Conservation (phyloP, 2,888 invertebrate species). For the Phyllotreta cruciferae region DNA sequence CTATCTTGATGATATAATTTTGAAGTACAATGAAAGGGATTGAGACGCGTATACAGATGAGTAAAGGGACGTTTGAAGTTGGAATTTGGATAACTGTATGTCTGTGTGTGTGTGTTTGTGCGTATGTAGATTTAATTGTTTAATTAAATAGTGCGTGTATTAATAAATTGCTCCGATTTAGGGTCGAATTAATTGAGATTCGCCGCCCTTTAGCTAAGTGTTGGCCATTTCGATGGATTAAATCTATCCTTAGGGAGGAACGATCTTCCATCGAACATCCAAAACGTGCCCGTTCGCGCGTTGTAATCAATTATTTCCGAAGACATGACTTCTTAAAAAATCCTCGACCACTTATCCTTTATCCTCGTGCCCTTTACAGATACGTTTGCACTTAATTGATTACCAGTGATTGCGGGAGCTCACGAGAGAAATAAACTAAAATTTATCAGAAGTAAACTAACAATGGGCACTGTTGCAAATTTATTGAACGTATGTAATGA, state of each 20-base stretch:
- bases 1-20: too few species aligned
- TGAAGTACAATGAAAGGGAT: too few species aligned
- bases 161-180: neutral
- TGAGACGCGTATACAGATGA: too few species aligned
- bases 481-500: too few species aligned
- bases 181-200: neutral
- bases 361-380: conserved; percentile 2
- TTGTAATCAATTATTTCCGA: conserved; percentile 14
- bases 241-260: neutral
- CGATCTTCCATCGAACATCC: neutral
- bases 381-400: conserved; percentile 4
- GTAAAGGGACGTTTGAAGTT: too few species aligned
- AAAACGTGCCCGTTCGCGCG: conserved; percentile 6
- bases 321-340: conserved; percentile 14
- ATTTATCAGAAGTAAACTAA: too few species aligned
- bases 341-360: conserved; percentile 5
- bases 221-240: conserved; percentile 9
- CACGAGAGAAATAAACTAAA: neutral
- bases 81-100: too few species aligned
- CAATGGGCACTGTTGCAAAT: too few species aligned
- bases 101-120: too few species aligned
- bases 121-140: too few species aligned
- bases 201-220: conserved; percentile 6
- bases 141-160: neutral
- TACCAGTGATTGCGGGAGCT: neutral